Conservation (phyloP, 92 coral and sea anemone genomes). For the Phenganax stokvisi region DNA sequence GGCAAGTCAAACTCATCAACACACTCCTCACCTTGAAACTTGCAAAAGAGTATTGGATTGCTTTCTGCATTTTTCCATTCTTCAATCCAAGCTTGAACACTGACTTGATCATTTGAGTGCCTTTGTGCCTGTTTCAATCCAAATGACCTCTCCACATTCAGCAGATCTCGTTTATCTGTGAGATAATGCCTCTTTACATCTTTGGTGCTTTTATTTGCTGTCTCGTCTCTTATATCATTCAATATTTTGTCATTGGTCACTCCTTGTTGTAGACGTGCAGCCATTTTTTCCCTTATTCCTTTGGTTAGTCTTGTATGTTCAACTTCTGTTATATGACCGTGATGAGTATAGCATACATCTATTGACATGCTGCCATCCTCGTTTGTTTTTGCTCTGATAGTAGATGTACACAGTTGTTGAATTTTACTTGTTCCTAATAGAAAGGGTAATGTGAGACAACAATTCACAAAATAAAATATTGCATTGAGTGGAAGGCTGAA, state of each 20-base stretch:
- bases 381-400: background rate
- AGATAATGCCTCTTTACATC: constrained; percentile 7
- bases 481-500: background rate
- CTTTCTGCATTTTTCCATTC: constrained; percentile 2
- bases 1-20: background rate
- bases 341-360: constrained; percentile 18
- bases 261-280: constrained; percentile 11
- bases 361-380: background rate
- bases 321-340: background rate
- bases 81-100: constrained; percentile 19
- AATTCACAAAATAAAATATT: background rate
- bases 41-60: constrained; percentile 17
- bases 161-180: background rate
- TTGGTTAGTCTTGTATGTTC: constrained; percentile 8
- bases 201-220: background rate
- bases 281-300: constrained; percentile 1
- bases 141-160: constrained; percentile 3
- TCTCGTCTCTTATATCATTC: constrained; percentile 7
- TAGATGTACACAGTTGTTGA: constrained; percentile 37
- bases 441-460: background rate
- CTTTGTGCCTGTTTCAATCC: background rate
- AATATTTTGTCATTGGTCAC: constrained; percentile 1
- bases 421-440: constrained; percentile 35
- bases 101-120: constrained; percentile 9
- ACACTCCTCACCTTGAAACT: constrained; percentile 21